phyloP scores from a whole-genome alignment of 2,888 invertebrate species.

The Hetaerina titia region DNA sequence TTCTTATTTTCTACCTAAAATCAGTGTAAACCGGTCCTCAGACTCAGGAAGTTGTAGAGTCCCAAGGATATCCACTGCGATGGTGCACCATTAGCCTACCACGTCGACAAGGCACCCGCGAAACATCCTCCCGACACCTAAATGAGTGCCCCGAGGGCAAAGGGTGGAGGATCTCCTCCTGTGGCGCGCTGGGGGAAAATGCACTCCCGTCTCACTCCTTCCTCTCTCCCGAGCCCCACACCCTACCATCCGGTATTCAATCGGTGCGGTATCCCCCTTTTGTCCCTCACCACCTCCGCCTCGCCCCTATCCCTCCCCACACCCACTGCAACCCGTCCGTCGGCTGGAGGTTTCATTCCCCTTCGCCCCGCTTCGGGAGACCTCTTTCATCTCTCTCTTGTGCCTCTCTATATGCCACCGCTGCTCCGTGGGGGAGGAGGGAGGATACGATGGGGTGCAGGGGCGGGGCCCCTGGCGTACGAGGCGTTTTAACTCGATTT shows the following conservation, averaged over 20 bases:
- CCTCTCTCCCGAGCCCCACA: not conserved
- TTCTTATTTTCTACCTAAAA: too few relatives aligned
- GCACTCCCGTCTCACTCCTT: not conserved
- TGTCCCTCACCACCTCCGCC: not conserved
- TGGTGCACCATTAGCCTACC: too few relatives aligned
- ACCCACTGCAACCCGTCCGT: too few relatives aligned
- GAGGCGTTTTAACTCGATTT: constrained; percentile 48
- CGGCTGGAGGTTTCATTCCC: not conserved
- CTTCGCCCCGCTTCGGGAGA: not conserved
- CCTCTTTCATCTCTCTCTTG: not conserved
- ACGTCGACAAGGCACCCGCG: too few relatives aligned
- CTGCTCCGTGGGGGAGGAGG: not conserved
- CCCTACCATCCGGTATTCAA: not conserved
- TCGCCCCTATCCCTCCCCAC: not conserved
- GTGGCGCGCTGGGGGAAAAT: not conserved
- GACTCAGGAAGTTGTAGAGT: not conserved
- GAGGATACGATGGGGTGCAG: too few relatives aligned
- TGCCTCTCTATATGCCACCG: not conserved
- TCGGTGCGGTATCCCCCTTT: too few relatives aligned
- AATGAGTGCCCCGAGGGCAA: too few relatives aligned
- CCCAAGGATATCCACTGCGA: not conserved
- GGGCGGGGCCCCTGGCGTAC: not conserved
- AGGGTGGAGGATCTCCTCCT: not conserved
- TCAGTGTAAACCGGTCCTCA: too few relatives aligned
- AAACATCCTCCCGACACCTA: too few relatives aligned